A percentile compares a stretch with the other conserved stretches of the same genome.
phyloP scores from a whole-genome alignment of 2,113 vertebrate species.

The Melozone crissalis region DNA sequence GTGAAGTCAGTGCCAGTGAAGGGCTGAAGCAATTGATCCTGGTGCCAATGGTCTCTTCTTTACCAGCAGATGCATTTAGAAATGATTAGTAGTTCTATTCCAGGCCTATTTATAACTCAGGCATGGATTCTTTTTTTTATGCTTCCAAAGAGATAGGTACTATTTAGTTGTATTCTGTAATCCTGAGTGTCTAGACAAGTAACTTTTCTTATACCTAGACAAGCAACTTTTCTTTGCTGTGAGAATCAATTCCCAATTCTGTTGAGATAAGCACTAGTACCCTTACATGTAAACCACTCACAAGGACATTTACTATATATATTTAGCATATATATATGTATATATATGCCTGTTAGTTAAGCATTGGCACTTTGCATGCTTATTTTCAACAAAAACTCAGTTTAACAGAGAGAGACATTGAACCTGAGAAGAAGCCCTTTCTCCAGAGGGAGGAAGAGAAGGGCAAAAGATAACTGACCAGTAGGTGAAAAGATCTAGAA shows the following conservation, averaged over 20 bases:
- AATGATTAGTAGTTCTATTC: not conserved
- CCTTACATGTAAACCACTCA: not conserved
- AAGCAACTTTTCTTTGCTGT: not conserved
- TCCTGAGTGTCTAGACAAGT: not conserved
- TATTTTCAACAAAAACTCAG: not conserved
- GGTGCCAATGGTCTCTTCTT: not conserved
- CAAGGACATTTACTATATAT: not conserved
- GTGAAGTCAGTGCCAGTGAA: not conserved
- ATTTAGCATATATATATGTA: not conserved
- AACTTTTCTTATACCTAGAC: not conserved
- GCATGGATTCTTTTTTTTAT: not conserved
- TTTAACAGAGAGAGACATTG: not conserved
- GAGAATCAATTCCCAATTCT: not conserved
- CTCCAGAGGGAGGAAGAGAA: not conserved
- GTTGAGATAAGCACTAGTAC: not conserved
- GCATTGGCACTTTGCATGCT: not conserved
- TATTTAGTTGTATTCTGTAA: not conserved
- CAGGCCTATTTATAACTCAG: not conserved
- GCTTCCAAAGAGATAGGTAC: not conserved
- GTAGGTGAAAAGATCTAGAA: not conserved
- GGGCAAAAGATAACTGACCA: not conserved
- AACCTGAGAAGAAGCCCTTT: not conserved
- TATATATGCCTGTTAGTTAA: not conserved
- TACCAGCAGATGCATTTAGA: conserved; percentile 2
- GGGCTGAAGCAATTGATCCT: not conserved